A percentile compares a stretch with the other conserved stretches of the same genome.
Conservation (phyloP, 2,113 vertebrate species). For the Eretmochelys imbricata region DNA sequence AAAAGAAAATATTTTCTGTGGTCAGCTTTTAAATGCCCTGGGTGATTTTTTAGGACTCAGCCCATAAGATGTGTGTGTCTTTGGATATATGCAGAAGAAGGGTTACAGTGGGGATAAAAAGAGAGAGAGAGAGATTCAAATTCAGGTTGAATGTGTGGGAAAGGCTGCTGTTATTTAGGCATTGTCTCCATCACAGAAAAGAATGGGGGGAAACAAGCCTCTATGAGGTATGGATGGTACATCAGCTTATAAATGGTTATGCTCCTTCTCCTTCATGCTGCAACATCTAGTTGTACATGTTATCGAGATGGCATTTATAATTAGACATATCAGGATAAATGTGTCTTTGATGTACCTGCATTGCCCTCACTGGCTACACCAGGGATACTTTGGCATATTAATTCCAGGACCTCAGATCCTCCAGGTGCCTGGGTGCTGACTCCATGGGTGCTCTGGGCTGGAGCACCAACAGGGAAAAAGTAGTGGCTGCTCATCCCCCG, state of each 20-base stretch:
- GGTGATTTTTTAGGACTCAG: neutral
- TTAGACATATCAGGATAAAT: conserved; percentile 32
- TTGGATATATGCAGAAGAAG: neutral
- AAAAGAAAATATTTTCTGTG: neutral
- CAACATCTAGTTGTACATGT: conserved; percentile 6
- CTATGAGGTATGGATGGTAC: neutral
- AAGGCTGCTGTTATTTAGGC: neutral
- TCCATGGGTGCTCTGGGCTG: too few relatives aligned
- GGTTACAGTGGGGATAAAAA: neutral
- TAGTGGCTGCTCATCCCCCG: too few relatives aligned
- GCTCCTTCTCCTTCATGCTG: conserved; percentile 1
- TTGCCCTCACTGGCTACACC: conserved; percentile 23
- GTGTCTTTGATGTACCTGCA: conserved; percentile 20
- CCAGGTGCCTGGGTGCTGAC: too few relatives aligned
- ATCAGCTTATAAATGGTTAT: neutral
- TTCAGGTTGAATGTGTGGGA: neutral
- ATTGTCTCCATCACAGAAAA: neutral
- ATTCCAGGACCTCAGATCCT: conserved; percentile 22
- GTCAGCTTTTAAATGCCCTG: neutral
- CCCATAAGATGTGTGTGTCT: neutral
- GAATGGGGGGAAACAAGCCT: neutral
- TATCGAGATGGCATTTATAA: neutral
- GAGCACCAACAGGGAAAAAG: too few relatives aligned
- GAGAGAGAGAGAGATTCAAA: too few relatives aligned
- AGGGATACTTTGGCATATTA: neutral